A percentile compares a stretch with the other conserved stretches of the same genome.
phyloP scores from a whole-genome alignment of 2,888 invertebrate species.

The Drosophila anceps region DNA sequence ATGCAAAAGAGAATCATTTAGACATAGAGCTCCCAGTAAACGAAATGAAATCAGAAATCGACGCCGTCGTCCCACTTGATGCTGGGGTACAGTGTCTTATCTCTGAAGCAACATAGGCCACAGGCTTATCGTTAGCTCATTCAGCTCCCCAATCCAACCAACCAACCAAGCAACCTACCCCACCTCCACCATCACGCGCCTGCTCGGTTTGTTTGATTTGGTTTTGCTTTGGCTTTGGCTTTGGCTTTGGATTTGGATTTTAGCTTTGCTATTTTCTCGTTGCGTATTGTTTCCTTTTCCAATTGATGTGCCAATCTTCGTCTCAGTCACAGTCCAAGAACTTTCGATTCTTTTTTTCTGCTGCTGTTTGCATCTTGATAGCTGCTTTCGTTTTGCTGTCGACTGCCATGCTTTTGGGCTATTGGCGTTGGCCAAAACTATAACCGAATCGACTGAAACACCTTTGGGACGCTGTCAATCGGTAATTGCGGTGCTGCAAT shows the following conservation, averaged over 20 bases:
- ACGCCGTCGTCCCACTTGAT: conserved; percentile 17
- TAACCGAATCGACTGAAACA: conserved; percentile 15
- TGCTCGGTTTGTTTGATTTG: conserved; percentile 59
- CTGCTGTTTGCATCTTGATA: conserved; percentile 43
- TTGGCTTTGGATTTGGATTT: conserved; percentile 34
- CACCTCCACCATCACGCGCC: neutral
- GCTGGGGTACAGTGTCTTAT: conserved; percentile 39
- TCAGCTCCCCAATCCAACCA: neutral
- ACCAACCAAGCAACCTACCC: neutral
- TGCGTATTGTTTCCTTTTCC: conserved; percentile 30
- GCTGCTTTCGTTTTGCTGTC: conserved; percentile 9
- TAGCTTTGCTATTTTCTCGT: conserved; percentile 19
- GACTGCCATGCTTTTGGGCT: neutral
- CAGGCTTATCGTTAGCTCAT: conserved; percentile 56
- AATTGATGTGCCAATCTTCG: conserved; percentile 38
- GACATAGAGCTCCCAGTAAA: conserved; percentile 36
- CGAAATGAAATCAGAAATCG: conserved; percentile 72
- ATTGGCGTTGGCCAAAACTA: conserved; percentile 7
- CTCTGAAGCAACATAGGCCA: conserved; percentile 39
- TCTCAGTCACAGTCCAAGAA: conserved; percentile 7
- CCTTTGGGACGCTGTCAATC: conserved; percentile 22
- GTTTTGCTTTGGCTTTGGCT: conserved; percentile 25
- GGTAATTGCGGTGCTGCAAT: conserved; percentile 34
- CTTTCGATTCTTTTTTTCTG: conserved; percentile 21
- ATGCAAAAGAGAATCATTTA: conserved; percentile 50